Conservation (phyloP, 2,797 vertebrate genomes). For the Enteromius anoplus region DNA sequence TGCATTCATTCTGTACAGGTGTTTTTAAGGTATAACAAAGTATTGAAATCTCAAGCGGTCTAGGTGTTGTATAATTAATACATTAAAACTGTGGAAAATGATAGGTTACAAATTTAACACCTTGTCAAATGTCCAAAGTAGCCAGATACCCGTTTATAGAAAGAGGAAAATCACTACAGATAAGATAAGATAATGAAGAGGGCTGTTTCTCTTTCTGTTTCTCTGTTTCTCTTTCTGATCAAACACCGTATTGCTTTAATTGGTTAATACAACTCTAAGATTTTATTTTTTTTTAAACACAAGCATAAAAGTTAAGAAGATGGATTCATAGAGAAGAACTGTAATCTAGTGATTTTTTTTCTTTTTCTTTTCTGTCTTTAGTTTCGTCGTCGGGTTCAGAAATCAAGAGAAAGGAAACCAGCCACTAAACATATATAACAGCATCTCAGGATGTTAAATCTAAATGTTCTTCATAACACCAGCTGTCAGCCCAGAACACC, state of each 20-base stretch:
- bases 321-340: neutral
- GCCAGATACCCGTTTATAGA: neutral
- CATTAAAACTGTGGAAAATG: neutral
- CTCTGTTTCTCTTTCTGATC: neutral
- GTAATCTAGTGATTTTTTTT: neutral
- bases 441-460: conserved; percentile 35
- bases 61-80: neutral
- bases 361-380: neutral
- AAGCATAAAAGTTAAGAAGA: neutral
- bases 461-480: conserved; percentile 31
- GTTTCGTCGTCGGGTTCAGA: neutral
- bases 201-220: neutral
- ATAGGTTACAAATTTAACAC: neutral
- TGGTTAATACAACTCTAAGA: neutral
- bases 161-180: neutral
- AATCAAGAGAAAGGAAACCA: neutral
- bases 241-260: neutral
- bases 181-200: neutral
- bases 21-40: neutral
- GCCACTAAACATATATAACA: conserved; percentile 22
- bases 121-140: neutral
- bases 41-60: neutral
- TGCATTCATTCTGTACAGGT: neutral
- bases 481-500: conserved; percentile 33
- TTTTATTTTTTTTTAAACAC: neutral